Base-by-base conservation (phyloP, 2,113 vertebrate genomes). In the Ophthalmolycus amberensis region DNA sequence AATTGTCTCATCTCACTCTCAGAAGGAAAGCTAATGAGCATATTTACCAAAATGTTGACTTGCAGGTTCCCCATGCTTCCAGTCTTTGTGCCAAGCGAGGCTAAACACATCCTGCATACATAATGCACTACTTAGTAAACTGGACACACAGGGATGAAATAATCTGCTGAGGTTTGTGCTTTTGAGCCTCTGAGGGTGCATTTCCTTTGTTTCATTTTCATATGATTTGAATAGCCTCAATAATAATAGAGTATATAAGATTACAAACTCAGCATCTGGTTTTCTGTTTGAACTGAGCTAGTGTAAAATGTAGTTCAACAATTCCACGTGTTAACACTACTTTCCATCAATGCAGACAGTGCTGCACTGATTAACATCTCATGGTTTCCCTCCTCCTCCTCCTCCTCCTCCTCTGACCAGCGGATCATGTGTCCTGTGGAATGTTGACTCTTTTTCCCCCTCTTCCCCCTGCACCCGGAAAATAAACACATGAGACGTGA, bases 401-500 rank as follows among this genome's bases (percentile, higher is more conserved):
- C 44, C 46, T 38, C 50, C 56, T 75, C 67, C 69, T 66, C 15
- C 16, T n/a, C 58, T 64, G 68, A 59, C 69, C 52, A 44, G 25
- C 38, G 62, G 76, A 87, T 89, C 78, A 84, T 76, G 72, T 90
- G 71, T 90, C 85, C 59, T 80, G 56, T 82, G 90, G 88, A 90
- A 92, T 92, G 76, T 82, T 66, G 9, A 58, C 11, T 67, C 27
- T 71, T 48, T 48, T 72, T 63, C 69, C 37, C 27, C 14, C 32
- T 37, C 58, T 75, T n/a, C 3, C 52, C 70, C 42, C 34, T 71
- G 54, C n/a, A 79, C 72, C 29, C 25, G 86, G 52, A 90, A 90
- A 91, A 90, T 91, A 91, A 91, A 93, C 86, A 90, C 48, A 75
- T 76, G 84, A 85, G 88, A 88, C 12, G 27, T 86, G 83, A 92